Evolutionary conservation across 2,797 vertebrate genomes (phyloP), one percentile per base, ranked within the genome.

Genomic region (Pangasius sanitwongsei): DNA sequence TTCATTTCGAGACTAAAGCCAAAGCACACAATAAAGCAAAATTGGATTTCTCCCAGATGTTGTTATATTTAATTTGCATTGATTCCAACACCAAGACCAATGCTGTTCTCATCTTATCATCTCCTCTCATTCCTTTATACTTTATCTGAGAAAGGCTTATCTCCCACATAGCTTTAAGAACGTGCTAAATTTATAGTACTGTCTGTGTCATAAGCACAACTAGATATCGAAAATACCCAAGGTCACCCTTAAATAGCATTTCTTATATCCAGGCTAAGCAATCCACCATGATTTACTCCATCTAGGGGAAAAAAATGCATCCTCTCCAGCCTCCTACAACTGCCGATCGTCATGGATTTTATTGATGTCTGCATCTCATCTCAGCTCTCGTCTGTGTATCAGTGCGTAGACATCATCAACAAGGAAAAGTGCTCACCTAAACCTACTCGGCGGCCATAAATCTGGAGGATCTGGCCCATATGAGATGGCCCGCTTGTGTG

Each of bases 331-430:
- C 78, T 74, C 83, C 89, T 65, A 90, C 91, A 78, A 92, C 85
- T 93, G 90, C 93, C 91, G 93, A 95, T 91, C 90, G 93, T 87
- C 92, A 87, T 92, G 89, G 92, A 92, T 92, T 95, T 96, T 95
- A 96, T 95, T 94, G 94, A 95, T 94, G 94, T 92, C 92, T 91
- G 92, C 93, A 91, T 91, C 93, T 95, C 95, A 94, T 94, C 93
- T 92, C 92, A 87, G 91, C 93, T 92, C 93, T 94, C 90, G 94
- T 94, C 93, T 91, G 93, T 87, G 89, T 93, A 95, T 95, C 94
- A 94, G 93, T 94, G 95, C 94, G 93, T 95, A 96, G 95, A 94
- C 94, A 96, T 96, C 94, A 95, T 90, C 92, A 89, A 90, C 80
- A 91, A 93, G 92, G 93, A 94, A 92, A 88, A 89, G 87, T 74